Conservation (phyloP, 2,113 vertebrate species). For the Oostethus manadensis region DNA sequence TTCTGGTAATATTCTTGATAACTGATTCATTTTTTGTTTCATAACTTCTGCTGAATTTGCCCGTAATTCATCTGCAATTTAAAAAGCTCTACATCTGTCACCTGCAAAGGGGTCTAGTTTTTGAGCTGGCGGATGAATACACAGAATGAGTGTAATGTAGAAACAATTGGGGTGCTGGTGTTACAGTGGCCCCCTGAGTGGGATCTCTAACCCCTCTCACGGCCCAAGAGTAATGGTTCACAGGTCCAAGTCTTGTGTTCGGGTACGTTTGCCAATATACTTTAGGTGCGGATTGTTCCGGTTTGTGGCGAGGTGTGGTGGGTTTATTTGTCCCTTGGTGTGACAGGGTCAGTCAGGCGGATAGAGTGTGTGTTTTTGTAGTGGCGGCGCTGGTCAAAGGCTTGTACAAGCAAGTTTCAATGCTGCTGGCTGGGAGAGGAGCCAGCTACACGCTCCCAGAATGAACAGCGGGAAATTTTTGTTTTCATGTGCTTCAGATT, state of each 20-base stretch:
- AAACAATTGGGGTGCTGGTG: constrained; percentile 48
- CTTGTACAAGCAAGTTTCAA: constrained; percentile 62
- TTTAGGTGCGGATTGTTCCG: constrained; percentile 31
- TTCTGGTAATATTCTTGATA: constrained; percentile 4
- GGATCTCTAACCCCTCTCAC: constrained; percentile 46
- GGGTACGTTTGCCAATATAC: constrained; percentile 56
- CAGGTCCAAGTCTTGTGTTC: constrained; percentile 56
- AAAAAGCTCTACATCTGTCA: constrained; percentile 1
- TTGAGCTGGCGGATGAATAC: constrained; percentile 61
- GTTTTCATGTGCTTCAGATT: constrained; percentile 33
- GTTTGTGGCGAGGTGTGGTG: constrained; percentile 36
- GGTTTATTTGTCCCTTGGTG: constrained; percentile 56
- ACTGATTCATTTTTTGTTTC: background rate
- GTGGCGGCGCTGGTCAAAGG: constrained; percentile 47
- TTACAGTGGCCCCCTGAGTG: constrained; percentile 59
- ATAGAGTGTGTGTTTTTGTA: constrained; percentile 60
- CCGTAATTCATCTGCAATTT: constrained; percentile 18
- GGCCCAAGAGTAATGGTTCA: constrained; percentile 61
- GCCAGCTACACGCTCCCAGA: constrained; percentile 50
- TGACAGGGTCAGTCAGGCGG: constrained; percentile 65
- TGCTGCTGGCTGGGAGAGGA: constrained; percentile 56
- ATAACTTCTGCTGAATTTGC: constrained; percentile 9
- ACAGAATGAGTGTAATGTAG: constrained; percentile 29
- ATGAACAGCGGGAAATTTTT: constrained; percentile 35
- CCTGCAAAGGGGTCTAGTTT: constrained; percentile 49